These are phyloP conservation scores for Aleadryas rufinucha DNA, from an alignment of 2,113 vertebrate genomes.

Conservation along the genomic window DNA sequence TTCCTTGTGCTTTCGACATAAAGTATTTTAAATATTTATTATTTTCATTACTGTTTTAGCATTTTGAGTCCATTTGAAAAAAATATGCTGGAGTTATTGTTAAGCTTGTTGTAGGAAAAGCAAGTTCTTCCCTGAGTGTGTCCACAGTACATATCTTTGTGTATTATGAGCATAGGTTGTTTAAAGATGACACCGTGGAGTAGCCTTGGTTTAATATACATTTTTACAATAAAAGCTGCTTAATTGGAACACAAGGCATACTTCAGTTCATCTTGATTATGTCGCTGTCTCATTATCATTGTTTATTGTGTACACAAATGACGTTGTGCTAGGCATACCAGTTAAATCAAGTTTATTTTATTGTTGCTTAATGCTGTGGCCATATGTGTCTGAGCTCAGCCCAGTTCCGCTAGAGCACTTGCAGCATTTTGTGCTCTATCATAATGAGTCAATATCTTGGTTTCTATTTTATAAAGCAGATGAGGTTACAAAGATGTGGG, in stretches of 20 bases:
- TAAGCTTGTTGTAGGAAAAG: not conserved
- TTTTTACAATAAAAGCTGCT: not conserved
- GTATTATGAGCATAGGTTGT: not conserved
- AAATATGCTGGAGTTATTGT: not conserved
- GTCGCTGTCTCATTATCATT: not conserved
- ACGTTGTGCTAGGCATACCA: not conserved
- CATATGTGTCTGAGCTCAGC: not conserved
- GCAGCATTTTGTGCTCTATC: not conserved
- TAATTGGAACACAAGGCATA: not conserved
- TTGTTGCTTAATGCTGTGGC: not conserved
- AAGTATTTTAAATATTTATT: not conserved
- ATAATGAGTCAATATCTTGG: not conserved
- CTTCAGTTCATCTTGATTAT: slow-evolving; percentile 4
- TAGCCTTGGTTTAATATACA: not conserved
- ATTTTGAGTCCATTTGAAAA: not conserved
- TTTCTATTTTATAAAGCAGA: not conserved
- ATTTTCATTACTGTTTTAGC: not conserved
- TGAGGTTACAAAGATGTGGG: not conserved
- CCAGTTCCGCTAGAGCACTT: not conserved
- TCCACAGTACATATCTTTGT: not conserved
- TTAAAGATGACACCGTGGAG: not conserved
- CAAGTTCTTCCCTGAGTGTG: not conserved
- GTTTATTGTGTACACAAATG: not conserved
- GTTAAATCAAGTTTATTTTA: slow-evolving; percentile 19
- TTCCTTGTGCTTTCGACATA: not conserved